phyloP scores from a whole-genome alignment of 2,888 invertebrate species.

The Drosophila diplacantha region DNA sequence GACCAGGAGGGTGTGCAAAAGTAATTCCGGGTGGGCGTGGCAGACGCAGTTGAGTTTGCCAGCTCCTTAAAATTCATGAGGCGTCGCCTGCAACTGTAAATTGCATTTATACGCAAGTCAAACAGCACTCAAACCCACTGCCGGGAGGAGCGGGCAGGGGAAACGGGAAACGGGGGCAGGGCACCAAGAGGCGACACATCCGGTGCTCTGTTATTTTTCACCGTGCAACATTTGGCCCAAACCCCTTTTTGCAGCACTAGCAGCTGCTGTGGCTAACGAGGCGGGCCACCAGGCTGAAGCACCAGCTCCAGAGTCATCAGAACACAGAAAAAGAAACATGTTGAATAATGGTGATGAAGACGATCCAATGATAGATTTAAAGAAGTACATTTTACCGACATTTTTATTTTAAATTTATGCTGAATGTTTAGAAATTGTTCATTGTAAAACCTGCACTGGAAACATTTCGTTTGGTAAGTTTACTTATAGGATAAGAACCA shows the following conservation, averaged over 20 bases:
- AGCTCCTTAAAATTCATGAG: conserved; percentile 68
- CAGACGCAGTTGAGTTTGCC: conserved; percentile 16
- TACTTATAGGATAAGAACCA: background rate
- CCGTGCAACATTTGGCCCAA: conserved; percentile 45
- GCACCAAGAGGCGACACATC: conserved; percentile 21
- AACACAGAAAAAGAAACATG: conserved; percentile 3
- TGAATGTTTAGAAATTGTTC: too few species aligned
- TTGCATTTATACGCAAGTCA: conserved; percentile 68
- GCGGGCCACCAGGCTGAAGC: conserved; percentile 32
- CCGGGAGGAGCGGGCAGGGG: background rate
- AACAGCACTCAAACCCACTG: conserved; percentile 55
- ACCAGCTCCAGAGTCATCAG: conserved; percentile 14
- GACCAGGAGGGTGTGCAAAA: conserved; percentile 16
- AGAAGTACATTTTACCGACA: too few species aligned
- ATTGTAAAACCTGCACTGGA: background rate
- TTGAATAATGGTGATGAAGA: background rate
- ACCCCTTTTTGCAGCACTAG: conserved; percentile 7
- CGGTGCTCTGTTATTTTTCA: conserved; percentile 31
- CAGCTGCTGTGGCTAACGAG: conserved; percentile 38
- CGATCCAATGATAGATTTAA: background rate
- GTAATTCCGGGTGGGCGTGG: conserved; percentile 52
- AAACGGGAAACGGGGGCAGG: background rate
- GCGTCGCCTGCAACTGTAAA: conserved; percentile 64
- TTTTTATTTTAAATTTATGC: too few species aligned
- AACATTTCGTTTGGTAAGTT: background rate